Conservation (phyloP, 1,140 invertebrate species). For the Parapsyche elsis region DNA sequence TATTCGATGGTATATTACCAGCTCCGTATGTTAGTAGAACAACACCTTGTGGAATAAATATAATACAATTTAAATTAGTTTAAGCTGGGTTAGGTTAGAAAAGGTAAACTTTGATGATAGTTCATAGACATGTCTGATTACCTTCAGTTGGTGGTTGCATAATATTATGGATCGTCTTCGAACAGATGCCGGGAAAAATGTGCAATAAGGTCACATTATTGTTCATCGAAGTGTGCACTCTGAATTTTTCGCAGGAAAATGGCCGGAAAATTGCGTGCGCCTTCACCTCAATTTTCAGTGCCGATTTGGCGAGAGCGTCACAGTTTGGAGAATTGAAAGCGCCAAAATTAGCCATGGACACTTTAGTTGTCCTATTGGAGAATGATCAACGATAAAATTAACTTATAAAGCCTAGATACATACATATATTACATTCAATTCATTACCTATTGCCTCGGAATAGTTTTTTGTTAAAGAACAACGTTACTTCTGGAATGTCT, state of each 20-base stretch:
- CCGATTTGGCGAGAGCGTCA: slow-evolving; percentile 83
- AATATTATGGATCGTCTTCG: slow-evolving; percentile 81
- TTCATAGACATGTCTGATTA: slow-evolving; percentile 36
- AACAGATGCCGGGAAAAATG: slow-evolving; percentile 91
- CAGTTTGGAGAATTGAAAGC: slow-evolving; percentile 95
- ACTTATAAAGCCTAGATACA: not conserved
- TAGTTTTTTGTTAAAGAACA: slow-evolving; percentile 91
- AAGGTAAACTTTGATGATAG: slow-evolving; percentile 44
- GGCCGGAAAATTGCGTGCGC: slow-evolving; percentile 76
- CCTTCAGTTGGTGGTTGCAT: slow-evolving; percentile 85
- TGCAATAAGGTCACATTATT: slow-evolving; percentile 87
- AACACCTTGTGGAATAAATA: slow-evolving; percentile 68
- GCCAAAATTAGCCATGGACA: slow-evolving; percentile 81
- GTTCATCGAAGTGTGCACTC: slow-evolving; percentile 72
- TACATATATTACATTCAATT: not conserved
- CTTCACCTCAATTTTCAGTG: slow-evolving; percentile 82
- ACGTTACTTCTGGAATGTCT: slow-evolving; percentile 92
- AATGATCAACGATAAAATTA: not conserved
- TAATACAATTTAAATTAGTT: not conserved
- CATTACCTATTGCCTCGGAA: slow-evolving; percentile 86
- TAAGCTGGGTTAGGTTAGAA: not conserved
- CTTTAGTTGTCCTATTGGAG: slow-evolving; percentile 77
- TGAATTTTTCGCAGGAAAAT: not conserved
- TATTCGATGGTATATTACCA: slow-evolving; percentile 90
- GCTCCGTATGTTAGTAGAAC: slow-evolving; percentile 93